Percentiles rank a stretch among this genome's conserved stretches.
These are phyloP conservation scores for Calvadosia cruxmelitensis DNA, from an alignment of 30 jellyfish, hydroid and myxozoan genomes.

Conservation along the genomic window DNA sequence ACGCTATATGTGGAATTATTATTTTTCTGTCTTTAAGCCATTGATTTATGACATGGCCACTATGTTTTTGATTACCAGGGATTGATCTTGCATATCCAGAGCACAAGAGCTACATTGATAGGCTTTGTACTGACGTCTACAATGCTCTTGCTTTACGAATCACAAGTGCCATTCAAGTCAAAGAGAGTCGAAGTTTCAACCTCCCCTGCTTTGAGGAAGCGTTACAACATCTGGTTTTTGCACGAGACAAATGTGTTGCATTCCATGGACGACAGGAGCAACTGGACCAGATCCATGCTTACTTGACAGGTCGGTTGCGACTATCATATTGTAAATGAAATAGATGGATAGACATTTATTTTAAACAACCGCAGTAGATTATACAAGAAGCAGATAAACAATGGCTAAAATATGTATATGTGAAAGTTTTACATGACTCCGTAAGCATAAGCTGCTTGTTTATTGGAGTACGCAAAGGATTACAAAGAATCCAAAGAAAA, in stretches of 20 bases:
- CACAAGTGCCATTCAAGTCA: conserved; percentile 18
- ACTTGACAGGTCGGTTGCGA: conserved; percentile 19
- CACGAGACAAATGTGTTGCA: conserved; percentile 35
- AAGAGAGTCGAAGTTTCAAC: conserved; percentile 22
- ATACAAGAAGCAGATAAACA: too few species aligned
- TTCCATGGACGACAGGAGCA: conserved; percentile 47
- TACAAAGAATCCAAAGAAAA: too few species aligned
- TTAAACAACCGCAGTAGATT: too few species aligned
- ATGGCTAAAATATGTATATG: too few species aligned
- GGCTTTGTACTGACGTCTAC: conserved; percentile 35
- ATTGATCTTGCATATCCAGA: conserved; percentile 20
- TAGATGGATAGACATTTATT: too few species aligned
- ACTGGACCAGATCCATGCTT: conserved; percentile 23
- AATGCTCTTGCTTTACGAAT: conserved; percentile 12
- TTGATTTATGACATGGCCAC: too few species aligned
- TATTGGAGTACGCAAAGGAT: too few species aligned
- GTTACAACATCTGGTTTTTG: conserved; percentile 39
- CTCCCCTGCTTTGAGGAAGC: conserved; percentile 32
- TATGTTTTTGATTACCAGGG: conserved; percentile 9
- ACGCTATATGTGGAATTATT: too few species aligned
- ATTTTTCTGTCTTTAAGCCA: too few species aligned
- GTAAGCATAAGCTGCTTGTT: too few species aligned
- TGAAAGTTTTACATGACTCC: too few species aligned
- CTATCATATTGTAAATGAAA: too few species aligned
- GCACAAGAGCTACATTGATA: conserved; percentile 25